phyloP scores from a whole-genome alignment of 2,113 vertebrate species.

The Phylloscopus trochilus region DNA sequence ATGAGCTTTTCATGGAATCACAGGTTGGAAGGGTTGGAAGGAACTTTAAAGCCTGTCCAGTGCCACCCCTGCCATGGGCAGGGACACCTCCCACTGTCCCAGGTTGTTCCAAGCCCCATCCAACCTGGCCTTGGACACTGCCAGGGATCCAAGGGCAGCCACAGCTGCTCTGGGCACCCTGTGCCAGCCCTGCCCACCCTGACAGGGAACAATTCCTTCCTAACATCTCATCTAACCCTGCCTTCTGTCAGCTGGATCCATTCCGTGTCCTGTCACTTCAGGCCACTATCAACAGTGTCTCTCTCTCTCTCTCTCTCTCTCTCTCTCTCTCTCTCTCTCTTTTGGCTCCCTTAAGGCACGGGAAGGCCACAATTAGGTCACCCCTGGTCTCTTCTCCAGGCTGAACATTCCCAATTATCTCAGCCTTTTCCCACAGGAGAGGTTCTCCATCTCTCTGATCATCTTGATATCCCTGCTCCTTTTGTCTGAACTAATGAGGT shows the following conservation, averaged over 20 bases:
- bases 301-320: neutral
- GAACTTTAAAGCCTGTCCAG: accelerated
- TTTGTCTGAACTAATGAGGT: neutral
- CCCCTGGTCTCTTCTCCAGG: neutral
- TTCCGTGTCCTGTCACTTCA: neutral
- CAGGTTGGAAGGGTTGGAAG: neutral
- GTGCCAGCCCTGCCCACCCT: neutral
- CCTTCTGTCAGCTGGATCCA: accelerated
- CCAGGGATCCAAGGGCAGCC: neutral
- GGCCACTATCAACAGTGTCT: neutral
- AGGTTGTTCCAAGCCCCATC: neutral
- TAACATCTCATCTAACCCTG: accelerated
- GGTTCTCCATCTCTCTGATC: neutral
- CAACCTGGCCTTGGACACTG: neutral
- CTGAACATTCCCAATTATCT: neutral
- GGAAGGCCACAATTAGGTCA: neutral
- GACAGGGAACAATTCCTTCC: accelerated
- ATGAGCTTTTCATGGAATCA: neutral
- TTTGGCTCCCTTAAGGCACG: neutral
- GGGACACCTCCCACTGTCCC: neutral
- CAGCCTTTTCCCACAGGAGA: neutral
- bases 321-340: neutral
- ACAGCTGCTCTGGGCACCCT: neutral
- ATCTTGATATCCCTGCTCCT: neutral
- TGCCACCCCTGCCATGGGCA: neutral